These are phyloP conservation scores for Sarcophaga caerulescens DNA, from an alignment of 2,888 invertebrate genomes.

Conservation along the genomic window DNA sequence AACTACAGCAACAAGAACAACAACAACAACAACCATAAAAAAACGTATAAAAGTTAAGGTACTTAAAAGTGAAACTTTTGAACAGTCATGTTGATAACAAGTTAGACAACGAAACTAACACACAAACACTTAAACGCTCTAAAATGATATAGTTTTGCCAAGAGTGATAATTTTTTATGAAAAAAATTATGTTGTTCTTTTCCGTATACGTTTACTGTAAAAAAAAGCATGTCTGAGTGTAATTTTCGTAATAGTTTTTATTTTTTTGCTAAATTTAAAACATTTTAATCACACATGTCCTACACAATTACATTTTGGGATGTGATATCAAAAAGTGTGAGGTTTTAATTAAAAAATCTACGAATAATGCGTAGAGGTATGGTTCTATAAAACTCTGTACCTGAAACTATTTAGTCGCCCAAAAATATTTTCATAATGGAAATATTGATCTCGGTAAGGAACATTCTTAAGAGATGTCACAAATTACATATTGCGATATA, in stretches of 20 bases:
- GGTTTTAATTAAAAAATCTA: no score
- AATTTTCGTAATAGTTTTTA: slow-evolving; percentile 30
- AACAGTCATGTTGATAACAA: slow-evolving; percentile 24
- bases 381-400: no score
- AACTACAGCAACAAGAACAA: not conserved
- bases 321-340: slow-evolving; percentile 2
- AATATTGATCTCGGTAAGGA: no score
- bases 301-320: slow-evolving; percentile 5
- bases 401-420: no score
- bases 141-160: slow-evolving; percentile 14
- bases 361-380: no score
- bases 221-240: slow-evolving; percentile 27
- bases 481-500: no score
- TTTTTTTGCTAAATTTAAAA: slow-evolving; percentile 25
- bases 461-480: no score
- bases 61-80: slow-evolving; percentile 45
- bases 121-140: not conserved
- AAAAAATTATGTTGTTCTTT: slow-evolving; percentile 22
- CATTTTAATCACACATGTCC: slow-evolving; percentile 29
- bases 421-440: no score
- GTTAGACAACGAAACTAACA: not conserved
- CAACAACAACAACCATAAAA: not conserved
- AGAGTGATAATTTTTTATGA: slow-evolving; percentile 31
- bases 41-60: slow-evolving; percentile 17
- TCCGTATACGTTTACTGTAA: not conserved